Base-by-base conservation (phyloP, 2,113 vertebrate species). In the Terrapene triunguis region DNA sequence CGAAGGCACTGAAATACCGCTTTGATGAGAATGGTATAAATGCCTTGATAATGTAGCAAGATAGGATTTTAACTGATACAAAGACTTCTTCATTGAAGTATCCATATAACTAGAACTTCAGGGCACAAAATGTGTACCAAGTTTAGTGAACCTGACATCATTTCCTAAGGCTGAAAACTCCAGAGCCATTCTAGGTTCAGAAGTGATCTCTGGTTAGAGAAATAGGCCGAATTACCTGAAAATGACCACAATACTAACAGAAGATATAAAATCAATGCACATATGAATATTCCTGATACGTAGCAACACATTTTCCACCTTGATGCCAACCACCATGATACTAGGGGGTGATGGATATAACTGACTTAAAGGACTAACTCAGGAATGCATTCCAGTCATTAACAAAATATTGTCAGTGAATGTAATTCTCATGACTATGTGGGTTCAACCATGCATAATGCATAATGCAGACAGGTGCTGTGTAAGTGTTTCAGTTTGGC, bases 141-240 rank as follows among this genome's bases (percentile, higher is more conserved):
- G 47, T 76, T 81, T 38, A 50, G 3, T 74, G 54, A 38, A 50
- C 22, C 51, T 21, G 32, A 5, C 47, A 3, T 8, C 2, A 9
- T 24, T 80, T 55, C 87, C 14, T 51, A 87, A 42, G 1, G 1
- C 24, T 76, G 74, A 35, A 57, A 92, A n/a, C 0, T 1, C 32
- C 0, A 0, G 14, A 91, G 16, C 29, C 16, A 7, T 10, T 25
- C 24, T 8, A n/a, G 12, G 32, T 44, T 51, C 42, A 53, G 50
- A 32, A 38, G 14, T 69, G 29, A 0, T 27, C 27, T 76, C 22
- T 4, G 48, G 32, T 17, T 0, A 47, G 24, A 50, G 32, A 8
- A 3, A 21, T 42, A 10, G 78, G 62, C 14, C 6, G 8, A 21
- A n/a, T 69, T 69, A 84, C 0, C 19, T 16, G 25, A 11, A 8